Evolutionary conservation across 2,113 vertebrate genomes (phyloP).

Genomic region (Bostrychus sinensis): DNA sequence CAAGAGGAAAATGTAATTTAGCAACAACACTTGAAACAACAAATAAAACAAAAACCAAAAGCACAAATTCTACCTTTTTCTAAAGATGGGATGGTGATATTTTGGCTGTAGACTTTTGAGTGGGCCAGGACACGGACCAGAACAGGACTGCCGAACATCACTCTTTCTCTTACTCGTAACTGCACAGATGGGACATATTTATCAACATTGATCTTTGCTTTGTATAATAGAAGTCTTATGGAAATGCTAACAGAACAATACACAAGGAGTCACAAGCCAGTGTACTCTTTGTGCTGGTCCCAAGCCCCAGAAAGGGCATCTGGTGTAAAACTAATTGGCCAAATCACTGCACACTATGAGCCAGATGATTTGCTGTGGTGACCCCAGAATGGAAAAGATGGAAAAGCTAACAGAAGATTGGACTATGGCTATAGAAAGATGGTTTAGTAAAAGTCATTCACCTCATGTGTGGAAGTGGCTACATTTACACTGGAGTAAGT

Average conservation of each 20-base stretch:
- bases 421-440: not conserved
- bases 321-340: not conserved
- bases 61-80: conserved; percentile 55
- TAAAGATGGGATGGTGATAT: conserved; percentile 56
- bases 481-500: not conserved
- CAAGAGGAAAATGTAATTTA: conserved; percentile 6
- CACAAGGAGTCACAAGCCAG: not conserved
- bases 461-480: conserved; percentile 30
- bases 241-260: not conserved
- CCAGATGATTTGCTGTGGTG: not conserved
- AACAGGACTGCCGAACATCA: conserved; percentile 54
- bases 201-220: not conserved
- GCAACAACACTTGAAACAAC: not conserved
- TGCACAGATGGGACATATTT: conserved; percentile 38
- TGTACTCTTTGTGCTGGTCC: too few relatives aligned
- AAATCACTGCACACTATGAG: not conserved
- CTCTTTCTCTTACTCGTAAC: conserved; percentile 58
- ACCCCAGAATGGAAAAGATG: not conserved
- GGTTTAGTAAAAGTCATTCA: not conserved
- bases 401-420: not conserved
- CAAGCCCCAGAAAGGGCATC: not conserved
- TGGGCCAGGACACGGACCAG: conserved; percentile 24
- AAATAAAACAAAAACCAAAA: not conserved
- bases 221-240: too few relatives aligned
- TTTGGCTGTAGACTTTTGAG: not conserved